Conservation (phyloP, 2,797 vertebrate genomes). For the Malacoctenus gilli region DNA sequence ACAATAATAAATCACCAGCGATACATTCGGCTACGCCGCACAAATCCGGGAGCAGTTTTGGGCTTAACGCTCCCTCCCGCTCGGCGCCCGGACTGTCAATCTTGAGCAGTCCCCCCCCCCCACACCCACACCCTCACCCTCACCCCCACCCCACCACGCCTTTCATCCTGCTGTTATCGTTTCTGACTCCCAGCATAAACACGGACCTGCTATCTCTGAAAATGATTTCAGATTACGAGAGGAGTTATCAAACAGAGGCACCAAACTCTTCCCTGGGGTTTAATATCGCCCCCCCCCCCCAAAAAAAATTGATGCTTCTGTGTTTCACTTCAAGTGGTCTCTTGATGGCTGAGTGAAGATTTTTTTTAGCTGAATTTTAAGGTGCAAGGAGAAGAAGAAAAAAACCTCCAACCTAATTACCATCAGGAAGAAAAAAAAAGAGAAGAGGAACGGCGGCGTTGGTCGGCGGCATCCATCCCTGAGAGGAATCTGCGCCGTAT, state of each 20-base stretch:
- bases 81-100: conserved; percentile 44
- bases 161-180: conserved; percentile 20
- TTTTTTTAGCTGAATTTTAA: conserved; percentile 34
- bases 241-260: conserved; percentile 35
- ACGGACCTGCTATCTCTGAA: conserved; percentile 14
- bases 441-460: conserved; percentile 24
- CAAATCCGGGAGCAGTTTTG: conserved; percentile 45
- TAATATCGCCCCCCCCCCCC: too few species aligned
- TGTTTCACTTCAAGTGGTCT: conserved; percentile 48
- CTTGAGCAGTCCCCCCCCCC: too few species aligned
- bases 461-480: conserved; percentile 24
- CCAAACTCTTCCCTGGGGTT: conserved; percentile 20
- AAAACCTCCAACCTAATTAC: conserved; percentile 65
- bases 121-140: too few species aligned
- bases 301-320: conserved; percentile 22
- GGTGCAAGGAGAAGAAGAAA: too few species aligned
- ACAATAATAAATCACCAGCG: conserved; percentile 65
- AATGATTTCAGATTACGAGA: conserved; percentile 42
- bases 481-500: conserved; percentile 55
- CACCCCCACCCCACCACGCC: too few species aligned
- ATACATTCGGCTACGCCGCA: conserved; percentile 26
- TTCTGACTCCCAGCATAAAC: conserved; percentile 31
- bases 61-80: conserved; percentile 26
- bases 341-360: conserved; percentile 24
- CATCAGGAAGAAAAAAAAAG: conserved; percentile 27